phyloP scores from a whole-genome alignment of 2,113 vertebrate species.

The Tetrax tetrax region DNA sequence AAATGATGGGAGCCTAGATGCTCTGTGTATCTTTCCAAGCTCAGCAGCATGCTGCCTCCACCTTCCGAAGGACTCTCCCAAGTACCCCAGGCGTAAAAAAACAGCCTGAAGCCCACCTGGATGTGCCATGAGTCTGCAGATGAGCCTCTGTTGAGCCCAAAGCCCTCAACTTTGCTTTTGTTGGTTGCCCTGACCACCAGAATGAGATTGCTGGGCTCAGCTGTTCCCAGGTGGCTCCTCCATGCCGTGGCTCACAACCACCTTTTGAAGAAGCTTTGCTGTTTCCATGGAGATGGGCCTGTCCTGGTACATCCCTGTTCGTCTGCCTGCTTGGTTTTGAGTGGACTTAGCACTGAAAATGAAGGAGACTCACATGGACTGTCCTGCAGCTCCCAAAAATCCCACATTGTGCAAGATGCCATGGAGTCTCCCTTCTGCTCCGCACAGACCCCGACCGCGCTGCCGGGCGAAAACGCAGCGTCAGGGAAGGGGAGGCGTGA shows the following conservation, averaged over 20 bases:
- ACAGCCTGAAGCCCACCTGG: background rate
- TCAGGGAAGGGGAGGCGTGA: background rate
- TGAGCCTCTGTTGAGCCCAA: background rate
- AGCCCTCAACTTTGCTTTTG: background rate
- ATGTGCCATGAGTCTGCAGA: background rate
- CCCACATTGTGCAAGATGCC: background rate
- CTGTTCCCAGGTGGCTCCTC: background rate
- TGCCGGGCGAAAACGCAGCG: rapidly evolving
- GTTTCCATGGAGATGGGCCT: background rate
- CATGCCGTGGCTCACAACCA: background rate
- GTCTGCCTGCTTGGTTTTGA: background rate
- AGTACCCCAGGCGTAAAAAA: background rate
- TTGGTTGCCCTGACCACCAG: background rate
- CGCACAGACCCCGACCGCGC: rapidly evolving
- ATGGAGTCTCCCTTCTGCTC: background rate
- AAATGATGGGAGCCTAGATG: background rate
- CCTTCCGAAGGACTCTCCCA: background rate
- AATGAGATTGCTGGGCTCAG: background rate
- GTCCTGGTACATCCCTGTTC: background rate
- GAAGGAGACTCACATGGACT: background rate
- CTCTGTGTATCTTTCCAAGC: background rate
- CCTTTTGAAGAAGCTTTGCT: background rate
- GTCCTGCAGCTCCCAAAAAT: background rate
- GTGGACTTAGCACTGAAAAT: background rate
- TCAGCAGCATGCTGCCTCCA: rapidly evolving